These are phyloP conservation scores for Isichthys henryi DNA, from an alignment of 2,113 vertebrate genomes.

Conservation along the genomic window DNA sequence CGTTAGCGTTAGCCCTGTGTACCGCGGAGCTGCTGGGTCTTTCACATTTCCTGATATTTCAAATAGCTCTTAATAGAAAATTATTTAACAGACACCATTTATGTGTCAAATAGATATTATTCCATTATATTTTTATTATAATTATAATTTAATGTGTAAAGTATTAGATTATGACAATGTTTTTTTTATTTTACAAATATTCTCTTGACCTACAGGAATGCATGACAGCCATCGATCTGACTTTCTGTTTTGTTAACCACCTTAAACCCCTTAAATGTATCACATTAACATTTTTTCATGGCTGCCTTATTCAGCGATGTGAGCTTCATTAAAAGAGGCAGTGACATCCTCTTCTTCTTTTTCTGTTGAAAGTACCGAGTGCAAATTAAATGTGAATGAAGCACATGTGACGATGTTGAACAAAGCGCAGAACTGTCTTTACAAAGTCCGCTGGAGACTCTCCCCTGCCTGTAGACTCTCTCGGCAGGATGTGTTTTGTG, in stretches of 20 bases:
- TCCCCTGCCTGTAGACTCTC: conserved; percentile 41
- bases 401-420: neutral
- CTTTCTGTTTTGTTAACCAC: neutral
- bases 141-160: neutral
- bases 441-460: conserved; percentile 30
- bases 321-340: neutral
- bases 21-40: neutral
- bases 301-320: neutral
- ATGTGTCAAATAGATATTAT: neutral
- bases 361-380: neutral
- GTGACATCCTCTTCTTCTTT: neutral
- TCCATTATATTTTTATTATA: neutral
- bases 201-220: neutral
- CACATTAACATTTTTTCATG: neutral
- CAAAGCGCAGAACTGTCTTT: neutral
- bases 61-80: neutral
- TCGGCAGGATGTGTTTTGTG: conserved; percentile 59
- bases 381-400: neutral
- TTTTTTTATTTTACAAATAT: neutral
- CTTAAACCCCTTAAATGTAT: neutral
- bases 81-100: neutral
- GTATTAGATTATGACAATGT: neutral
- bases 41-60: neutral
- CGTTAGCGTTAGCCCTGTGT: neutral
- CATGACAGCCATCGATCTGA: neutral